phyloP scores from a whole-genome alignment of 2,797 vertebrate genomes.

The Remorina albescens region DNA sequence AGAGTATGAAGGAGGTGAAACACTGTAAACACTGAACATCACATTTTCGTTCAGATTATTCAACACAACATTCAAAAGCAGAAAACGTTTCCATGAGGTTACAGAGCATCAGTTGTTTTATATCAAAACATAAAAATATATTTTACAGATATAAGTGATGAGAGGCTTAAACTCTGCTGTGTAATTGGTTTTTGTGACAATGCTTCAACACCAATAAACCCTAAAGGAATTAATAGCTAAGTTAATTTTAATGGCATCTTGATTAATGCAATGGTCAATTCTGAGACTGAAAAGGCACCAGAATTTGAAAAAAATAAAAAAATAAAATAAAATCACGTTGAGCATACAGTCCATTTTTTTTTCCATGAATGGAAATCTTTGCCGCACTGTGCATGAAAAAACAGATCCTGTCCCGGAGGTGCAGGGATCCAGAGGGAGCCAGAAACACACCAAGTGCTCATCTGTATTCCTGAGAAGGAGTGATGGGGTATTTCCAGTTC shows the following conservation, averaged over 20 bases:
- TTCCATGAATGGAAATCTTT: constrained; percentile 23
- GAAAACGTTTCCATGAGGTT: constrained; percentile 35
- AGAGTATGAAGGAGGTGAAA: constrained; percentile 20
- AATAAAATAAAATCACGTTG: no score
- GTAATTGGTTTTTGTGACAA: constrained; percentile 29
- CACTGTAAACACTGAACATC: constrained; percentile 52
- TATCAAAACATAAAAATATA: constrained; percentile 31
- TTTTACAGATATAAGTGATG: constrained; percentile 30
- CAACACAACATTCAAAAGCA: constrained; percentile 46
- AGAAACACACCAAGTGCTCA: constrained; percentile 30
- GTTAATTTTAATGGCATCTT: neutral
- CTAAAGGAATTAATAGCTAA: constrained; percentile 8
- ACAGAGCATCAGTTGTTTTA: constrained; percentile 51
- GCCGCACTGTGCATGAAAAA: constrained; percentile 3
- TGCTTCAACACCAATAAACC: neutral
- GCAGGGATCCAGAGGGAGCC: neutral
- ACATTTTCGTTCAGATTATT: constrained; percentile 50
- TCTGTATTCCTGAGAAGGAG: constrained; percentile 69
- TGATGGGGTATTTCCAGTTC: constrained; percentile 29
- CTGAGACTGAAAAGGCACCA: constrained; percentile 16
- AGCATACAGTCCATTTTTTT: constrained; percentile 21
- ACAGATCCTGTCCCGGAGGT: neutral
- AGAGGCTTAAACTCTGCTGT: constrained; percentile 39
- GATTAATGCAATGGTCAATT: neutral
- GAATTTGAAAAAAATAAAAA: no score